Evolutionary conservation across 2,113 vertebrate genomes (phyloP), one percentile per base, ranked within the genome.

Genomic region (Dolichallabes microphthalmus): DNA sequence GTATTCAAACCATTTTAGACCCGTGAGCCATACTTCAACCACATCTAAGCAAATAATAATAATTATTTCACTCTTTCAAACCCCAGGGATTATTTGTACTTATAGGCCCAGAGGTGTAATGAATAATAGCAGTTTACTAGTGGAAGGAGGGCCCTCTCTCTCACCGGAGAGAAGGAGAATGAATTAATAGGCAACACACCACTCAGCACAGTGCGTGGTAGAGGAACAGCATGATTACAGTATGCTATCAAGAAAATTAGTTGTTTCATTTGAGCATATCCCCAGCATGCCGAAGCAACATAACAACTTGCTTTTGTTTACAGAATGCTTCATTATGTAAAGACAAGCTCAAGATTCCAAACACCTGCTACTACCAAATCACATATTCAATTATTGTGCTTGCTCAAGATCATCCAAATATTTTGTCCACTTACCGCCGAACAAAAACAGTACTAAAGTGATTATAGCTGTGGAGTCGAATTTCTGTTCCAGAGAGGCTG

Each of bases 341-440:
- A 91, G 92, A 90, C 89, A 82, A 91, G 94, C 91, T 93, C 92
- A 92, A 94, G 92, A 94, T 96, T 93, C 94, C 83, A 92, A 95
- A 94, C 92, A 96, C 90, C 94, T 94, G 93, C 92, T 92, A 92
- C 90, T 91, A 88, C 90, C 88, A 93, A 93, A 92, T 91, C 89
- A 91, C 94, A 88, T 93, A 88, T 94, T 95, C 94, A 95, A 93
- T 95, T 95, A 95, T 94, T 94, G 91, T 95, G 93, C 93, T 94
- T 95, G 94, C 95, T 94, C 93, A 58, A 93, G 92, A 94, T 94
- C 93, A 95, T 95, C 94, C 94, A 96, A 97, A 96, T 96, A 95
- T 96, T 97, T 96, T 93, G 95, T 95, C 96, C 95, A 95, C 93
- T 95, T 94, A 96, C 92, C 93, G 94, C 79, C 86, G 93, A 95